Conservation (phyloP, 2,888 invertebrate species). For the Celastrina argiolus region DNA sequence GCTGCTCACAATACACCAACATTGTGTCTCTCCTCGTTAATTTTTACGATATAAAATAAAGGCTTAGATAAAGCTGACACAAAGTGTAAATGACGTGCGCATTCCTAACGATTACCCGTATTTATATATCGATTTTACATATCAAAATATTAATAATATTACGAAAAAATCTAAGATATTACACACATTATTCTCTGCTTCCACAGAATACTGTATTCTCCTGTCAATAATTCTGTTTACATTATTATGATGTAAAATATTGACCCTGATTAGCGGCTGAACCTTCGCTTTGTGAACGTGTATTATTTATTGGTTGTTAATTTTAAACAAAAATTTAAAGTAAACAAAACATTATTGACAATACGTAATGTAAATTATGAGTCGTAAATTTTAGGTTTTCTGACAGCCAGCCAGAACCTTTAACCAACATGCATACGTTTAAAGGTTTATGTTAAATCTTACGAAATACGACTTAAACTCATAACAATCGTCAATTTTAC, state of each 20-base stretch:
- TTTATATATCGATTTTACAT: constrained; percentile 12
- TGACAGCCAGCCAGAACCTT: not conserved
- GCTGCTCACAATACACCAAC: constrained; percentile 34
- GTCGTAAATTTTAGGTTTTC: constrained; percentile 9
- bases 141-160: constrained; percentile 5
- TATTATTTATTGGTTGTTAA: constrained; percentile 18
- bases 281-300: not conserved
- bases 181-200: not conserved
- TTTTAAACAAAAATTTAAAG: constrained; percentile 7
- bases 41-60: constrained; percentile 24
- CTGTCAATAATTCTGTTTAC: constrained; percentile 13
- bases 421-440: not conserved
- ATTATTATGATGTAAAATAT: constrained; percentile 19
- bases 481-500: not conserved
- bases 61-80: constrained; percentile 22
- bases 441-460: constrained; percentile 13
- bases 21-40: constrained; percentile 23
- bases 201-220: not conserved
- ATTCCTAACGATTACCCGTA: constrained; percentile 16
- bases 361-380: constrained; percentile 9
- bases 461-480: not conserved
- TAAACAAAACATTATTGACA: constrained; percentile 8
- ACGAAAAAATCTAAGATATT: not conserved
- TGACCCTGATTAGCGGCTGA: constrained; percentile 13
- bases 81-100: constrained; percentile 20